These are phyloP conservation scores for Leptinotarsa texana DNA, from an alignment of 1,140 invertebrate species.

Conservation along the genomic window DNA sequence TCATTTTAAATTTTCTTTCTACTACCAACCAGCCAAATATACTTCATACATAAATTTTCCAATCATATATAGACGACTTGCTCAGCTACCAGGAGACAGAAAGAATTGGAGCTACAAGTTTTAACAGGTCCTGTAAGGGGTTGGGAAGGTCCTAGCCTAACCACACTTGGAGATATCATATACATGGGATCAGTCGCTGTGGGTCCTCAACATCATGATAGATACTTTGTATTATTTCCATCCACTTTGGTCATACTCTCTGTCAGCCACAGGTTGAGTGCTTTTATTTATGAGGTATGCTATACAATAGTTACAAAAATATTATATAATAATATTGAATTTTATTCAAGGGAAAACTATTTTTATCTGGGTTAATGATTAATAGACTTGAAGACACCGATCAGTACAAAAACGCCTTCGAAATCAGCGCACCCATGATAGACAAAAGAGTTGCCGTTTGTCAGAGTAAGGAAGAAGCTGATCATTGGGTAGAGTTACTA, in stretches of 20 bases:
- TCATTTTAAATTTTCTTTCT: too few relatives aligned
- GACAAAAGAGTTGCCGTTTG: conserved; percentile 87
- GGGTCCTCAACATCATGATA: conserved; percentile 76
- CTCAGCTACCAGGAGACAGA: conserved; percentile 84
- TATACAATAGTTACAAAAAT: not conserved
- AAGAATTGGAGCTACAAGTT: conserved; percentile 94
- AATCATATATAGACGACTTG: conserved; percentile 72
- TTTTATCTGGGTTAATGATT: conserved; percentile 81
- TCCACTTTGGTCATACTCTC: conserved; percentile 86
- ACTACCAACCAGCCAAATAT: too few relatives aligned
- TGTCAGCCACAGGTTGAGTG: conserved; percentile 87
- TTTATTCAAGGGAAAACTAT: conserved; percentile 79
- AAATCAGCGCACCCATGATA: conserved; percentile 90
- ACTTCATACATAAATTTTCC: too few relatives aligned
- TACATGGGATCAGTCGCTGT: conserved; percentile 89
- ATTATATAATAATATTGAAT: too few relatives aligned
- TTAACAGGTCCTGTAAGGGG: conserved; percentile 88
- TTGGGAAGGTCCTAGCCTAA: conserved; percentile 90
- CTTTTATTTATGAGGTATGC: conserved; percentile 92
- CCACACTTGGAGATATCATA: conserved; percentile 75
- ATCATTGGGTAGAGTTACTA: conserved; percentile 84
- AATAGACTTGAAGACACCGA: conserved; percentile 79
- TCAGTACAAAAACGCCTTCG: conserved; percentile 84
- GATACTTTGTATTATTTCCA: conserved; percentile 91
- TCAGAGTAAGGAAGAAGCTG: conserved; percentile 79